Evolutionary conservation across 2,113 vertebrate species (phyloP), one percentile per base, ranked within the genome.

Genomic region (Abramis brama): DNA sequence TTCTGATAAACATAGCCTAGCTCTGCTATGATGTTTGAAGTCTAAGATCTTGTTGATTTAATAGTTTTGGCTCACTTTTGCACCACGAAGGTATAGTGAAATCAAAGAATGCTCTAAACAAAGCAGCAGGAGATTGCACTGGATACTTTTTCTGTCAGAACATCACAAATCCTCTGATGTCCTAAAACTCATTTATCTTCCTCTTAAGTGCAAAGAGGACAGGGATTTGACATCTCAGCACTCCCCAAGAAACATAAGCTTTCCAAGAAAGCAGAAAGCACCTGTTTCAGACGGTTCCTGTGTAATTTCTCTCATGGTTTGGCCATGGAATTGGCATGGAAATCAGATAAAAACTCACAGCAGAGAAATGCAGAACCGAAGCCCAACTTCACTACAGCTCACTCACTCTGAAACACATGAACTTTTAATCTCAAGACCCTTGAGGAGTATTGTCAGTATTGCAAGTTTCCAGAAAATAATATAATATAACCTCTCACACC

Each of bases 331-430:
- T 17, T 50, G n/a, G 43, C 43, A 47, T 13, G 12, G 13, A 75
- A 50, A 50, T 6, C n/a, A 17, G n/a, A 50, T 75, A 13, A 75
- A 75, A 73, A 23, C 15, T 70, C 33, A 23, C 21, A 23, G 71
- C 23, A 47, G 23, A 47, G 71, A 74, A 45, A 74, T 7, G 23
- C 39, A 45, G 71, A 43, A 12, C 71, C 0, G 15, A 71, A 10
- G 70, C 70, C 36, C 1, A 39, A 5, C 33, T 73, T n/a, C 21
- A 75, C 60, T 10, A 30, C 50, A 62, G 11, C 83, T 62, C 84
- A 85, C 39, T 83, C 73, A 39, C 83, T 79, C 15, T 21, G 45
- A 81, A 84, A 79, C 12, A 88, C 81, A 88, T 13, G 57, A 82
- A 39, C 6, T 39, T 81, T 50, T 17, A 57, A 80, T 57, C n/a